These are phyloP conservation scores for Eupithecia abbreviata DNA, from an alignment of 2,888 invertebrate genomes.

Conservation along the genomic window DNA sequence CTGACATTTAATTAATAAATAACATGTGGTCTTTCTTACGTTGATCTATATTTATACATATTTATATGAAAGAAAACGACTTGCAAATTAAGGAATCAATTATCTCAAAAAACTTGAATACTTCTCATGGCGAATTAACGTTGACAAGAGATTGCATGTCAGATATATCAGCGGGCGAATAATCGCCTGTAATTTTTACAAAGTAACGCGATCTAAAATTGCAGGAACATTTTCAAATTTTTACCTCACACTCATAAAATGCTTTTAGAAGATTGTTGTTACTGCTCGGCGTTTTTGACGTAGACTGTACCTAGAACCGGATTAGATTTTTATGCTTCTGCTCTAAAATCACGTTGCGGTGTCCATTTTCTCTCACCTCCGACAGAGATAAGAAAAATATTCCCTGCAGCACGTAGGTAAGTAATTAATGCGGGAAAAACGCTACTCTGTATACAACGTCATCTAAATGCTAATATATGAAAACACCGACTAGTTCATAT, in stretches of 20 bases:
- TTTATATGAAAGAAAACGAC: no score
- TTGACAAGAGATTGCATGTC: background rate
- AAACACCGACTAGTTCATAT: conserved; percentile 47
- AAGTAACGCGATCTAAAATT: background rate
- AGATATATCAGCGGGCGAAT: background rate
- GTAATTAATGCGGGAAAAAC: conserved; percentile 44
- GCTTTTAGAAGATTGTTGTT: background rate
- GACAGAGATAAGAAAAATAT: conserved; percentile 32
- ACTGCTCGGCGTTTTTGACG: background rate
- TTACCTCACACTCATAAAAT: background rate
- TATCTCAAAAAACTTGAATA: no score
- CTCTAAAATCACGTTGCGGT: background rate
- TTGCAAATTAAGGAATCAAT: no score
- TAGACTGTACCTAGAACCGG: background rate
- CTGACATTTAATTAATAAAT: background rate
- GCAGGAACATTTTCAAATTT: background rate
- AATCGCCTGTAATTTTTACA: background rate
- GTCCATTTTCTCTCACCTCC: conserved; percentile 5
- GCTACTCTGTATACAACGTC: conserved; percentile 34
- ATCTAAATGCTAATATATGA: conserved; percentile 46
- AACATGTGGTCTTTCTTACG: background rate
- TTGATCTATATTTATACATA: no score
- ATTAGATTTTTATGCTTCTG: conserved; percentile 5
- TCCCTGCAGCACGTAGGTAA: conserved; percentile 40
- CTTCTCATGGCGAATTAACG: background rate